Conservation (phyloP, 64 coral and sea anemone species). For the Stichodactyla mertensii region DNA sequence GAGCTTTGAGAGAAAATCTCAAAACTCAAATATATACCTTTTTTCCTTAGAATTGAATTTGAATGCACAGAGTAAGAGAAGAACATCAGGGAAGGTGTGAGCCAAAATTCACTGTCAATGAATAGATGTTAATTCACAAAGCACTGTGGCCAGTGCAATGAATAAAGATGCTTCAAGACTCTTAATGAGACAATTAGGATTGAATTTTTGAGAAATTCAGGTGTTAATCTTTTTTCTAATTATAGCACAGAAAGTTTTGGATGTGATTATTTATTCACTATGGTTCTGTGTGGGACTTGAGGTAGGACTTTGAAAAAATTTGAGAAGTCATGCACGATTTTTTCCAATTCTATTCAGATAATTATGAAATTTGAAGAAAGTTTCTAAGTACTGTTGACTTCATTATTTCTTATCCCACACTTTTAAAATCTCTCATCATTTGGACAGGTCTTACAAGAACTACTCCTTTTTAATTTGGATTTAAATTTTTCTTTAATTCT, state of each 20-base stretch:
- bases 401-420: too few relatives aligned
- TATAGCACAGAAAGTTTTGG: not conserved
- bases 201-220: not conserved
- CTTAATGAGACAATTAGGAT: slow-evolving; percentile 12
- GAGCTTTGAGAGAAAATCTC: not conserved
- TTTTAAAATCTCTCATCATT: not conserved
- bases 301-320: not conserved
- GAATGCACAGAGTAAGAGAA: not conserved
- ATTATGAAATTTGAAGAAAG: not conserved
- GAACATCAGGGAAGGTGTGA: not conserved
- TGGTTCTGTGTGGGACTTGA: not conserved
- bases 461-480: not conserved
- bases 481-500: not conserved
- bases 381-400: too few relatives aligned
- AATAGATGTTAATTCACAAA: not conserved
- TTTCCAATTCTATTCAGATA: not conserved
- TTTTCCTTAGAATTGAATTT: not conserved
- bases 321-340: not conserved
- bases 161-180: slow-evolving; percentile 2
- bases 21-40: not conserved
- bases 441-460: not conserved
- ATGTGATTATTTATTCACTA: not conserved
- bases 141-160: not conserved
- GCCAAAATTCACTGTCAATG: not conserved
- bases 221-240: not conserved